phyloP scores from a whole-genome alignment of 2,797 vertebrate genomes.

The Acanthis flammea region DNA sequence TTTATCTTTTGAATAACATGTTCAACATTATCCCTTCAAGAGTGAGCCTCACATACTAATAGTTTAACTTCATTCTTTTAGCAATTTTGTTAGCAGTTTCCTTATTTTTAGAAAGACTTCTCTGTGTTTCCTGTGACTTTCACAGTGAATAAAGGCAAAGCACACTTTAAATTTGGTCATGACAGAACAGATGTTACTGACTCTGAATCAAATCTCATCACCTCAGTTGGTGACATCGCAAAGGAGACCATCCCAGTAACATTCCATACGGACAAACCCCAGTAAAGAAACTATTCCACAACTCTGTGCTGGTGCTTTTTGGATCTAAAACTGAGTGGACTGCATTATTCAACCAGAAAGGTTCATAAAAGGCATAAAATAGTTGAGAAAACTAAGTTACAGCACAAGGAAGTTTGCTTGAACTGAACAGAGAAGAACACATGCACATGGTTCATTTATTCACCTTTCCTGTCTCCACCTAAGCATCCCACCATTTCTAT shows the following conservation, averaged over 20 bases:
- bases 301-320: background rate
- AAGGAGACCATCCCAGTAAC: background rate
- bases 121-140: background rate
- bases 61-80: background rate
- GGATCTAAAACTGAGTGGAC: background rate
- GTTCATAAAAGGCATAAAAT: background rate
- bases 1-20: background rate
- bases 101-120: background rate
- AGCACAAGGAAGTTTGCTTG: background rate
- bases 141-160: background rate
- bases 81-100: background rate
- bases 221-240: background rate
- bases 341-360: background rate
- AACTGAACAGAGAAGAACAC: background rate
- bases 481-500: fast-evolving
- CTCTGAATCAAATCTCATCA: background rate
- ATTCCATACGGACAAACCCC: background rate
- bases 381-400: background rate
- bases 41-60: background rate
- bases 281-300: background rate
- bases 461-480: background rate
- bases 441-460: background rate
- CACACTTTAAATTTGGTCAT: background rate
- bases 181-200: background rate
- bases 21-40: background rate